Conservation (phyloP, 2,113 vertebrate genomes). For the Sapajus apella region DNA sequence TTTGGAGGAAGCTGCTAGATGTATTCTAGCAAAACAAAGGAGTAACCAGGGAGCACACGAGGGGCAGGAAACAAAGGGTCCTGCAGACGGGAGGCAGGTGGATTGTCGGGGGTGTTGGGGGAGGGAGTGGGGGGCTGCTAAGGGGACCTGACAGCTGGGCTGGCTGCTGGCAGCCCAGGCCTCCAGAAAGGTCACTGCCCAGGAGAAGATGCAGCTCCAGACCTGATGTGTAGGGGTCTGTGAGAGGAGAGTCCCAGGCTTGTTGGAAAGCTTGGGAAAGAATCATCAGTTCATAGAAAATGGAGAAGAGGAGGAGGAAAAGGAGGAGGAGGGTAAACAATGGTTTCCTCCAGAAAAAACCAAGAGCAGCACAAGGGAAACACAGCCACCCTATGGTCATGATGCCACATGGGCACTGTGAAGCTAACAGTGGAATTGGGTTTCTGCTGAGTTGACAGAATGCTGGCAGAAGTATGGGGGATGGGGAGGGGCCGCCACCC, state of each 20-base stretch:
- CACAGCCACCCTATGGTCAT: accelerated
- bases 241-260: not conserved
- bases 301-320: accelerated
- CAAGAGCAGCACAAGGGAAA: not conserved
- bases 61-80: too few relatives aligned
- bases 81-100: not conserved
- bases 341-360: too few relatives aligned
- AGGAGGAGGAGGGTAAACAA: too few relatives aligned
- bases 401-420: accelerated
- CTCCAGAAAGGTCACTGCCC: not conserved
- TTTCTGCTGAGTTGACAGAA: not conserved
- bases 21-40: not conserved
- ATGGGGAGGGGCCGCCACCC: accelerated
- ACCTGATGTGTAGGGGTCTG: accelerated
- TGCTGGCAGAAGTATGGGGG: not conserved
- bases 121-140: not conserved
- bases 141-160: not conserved
- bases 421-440: accelerated
- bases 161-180: not conserved
- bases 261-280: not conserved
- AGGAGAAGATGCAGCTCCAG: not conserved
- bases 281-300: not conserved
- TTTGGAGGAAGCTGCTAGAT: not conserved
- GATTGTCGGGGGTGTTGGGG: too few relatives aligned
- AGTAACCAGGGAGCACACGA: not conserved